Evolutionary conservation across 2,888 invertebrate genomes (phyloP).

Genomic region (Pseudoips prasinana): DNA sequence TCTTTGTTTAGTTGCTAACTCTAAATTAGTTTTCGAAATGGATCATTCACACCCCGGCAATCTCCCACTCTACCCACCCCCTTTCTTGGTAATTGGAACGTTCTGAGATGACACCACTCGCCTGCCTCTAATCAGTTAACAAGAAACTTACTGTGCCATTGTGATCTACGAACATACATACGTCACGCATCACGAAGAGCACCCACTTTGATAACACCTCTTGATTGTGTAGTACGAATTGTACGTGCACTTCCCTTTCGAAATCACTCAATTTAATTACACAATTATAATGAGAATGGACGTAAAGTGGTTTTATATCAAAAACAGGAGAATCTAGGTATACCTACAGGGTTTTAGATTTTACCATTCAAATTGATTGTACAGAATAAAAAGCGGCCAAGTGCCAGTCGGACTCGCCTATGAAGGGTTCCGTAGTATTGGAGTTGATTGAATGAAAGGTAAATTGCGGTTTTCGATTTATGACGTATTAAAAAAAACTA

Average conservation of each 20-base stretch:
- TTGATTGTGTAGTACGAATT: conserved; percentile 13
- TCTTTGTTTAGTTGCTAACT: conserved; percentile 83
- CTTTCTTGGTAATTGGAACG: conserved; percentile 77
- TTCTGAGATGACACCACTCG: conserved; percentile 80
- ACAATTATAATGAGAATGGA: too few species aligned
- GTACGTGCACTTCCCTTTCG: conserved; percentile 13
- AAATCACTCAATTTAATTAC: too few species aligned
- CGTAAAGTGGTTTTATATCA: too few species aligned
- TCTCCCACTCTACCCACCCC: conserved; percentile 45
- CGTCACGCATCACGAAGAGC: conserved; percentile 36
- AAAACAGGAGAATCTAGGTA: too few species aligned
- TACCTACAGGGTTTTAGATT: too few species aligned
- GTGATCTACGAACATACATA: conserved; percentile 56
- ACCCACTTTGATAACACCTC: conserved; percentile 6
- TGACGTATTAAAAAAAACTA: too few species aligned
- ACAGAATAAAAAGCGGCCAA: too few species aligned
- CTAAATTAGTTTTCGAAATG: conserved; percentile 83
- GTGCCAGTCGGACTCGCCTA: too few species aligned
- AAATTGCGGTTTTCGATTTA: too few species aligned
- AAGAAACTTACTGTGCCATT: conserved; percentile 72
- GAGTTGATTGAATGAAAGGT: too few species aligned
- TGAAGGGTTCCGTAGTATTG: too few species aligned
- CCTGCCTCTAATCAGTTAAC: conserved; percentile 79
- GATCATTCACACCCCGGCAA: conserved; percentile 77
- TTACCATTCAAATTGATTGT: too few species aligned